Conservation (phyloP, 2,888 invertebrate genomes). For the Tetragonisca angustula region DNA sequence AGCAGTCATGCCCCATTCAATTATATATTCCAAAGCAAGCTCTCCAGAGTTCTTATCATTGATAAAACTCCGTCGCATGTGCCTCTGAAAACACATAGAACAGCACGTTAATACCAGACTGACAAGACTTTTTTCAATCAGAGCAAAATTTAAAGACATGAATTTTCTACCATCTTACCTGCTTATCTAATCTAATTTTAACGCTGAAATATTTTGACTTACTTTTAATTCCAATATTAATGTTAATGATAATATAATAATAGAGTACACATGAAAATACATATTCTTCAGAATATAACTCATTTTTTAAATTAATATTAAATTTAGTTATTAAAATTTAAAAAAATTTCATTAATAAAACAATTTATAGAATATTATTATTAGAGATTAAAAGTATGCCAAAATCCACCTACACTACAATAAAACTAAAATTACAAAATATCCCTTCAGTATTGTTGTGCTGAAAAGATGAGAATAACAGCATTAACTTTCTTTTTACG, state of each 20-base stretch:
- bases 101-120: constrained; percentile 84
- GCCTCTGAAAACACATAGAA: constrained; percentile 84
- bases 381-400: constrained; percentile 64
- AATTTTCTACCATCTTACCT: constrained; percentile 69
- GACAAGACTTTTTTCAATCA: constrained; percentile 79
- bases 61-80: constrained; percentile 84
- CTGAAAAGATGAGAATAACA: constrained; percentile 64
- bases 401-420: constrained; percentile 73
- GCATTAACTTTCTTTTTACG: constrained; percentile 47
- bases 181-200: constrained; percentile 43
- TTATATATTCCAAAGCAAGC: constrained; percentile 82
- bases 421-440: constrained; percentile 60
- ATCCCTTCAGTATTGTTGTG: constrained; percentile 49
- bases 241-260: not conserved
- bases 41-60: constrained; percentile 83
- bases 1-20: constrained; percentile 81
- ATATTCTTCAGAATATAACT: not conserved
- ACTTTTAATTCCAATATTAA: constrained; percentile 54
- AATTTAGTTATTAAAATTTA: not conserved
- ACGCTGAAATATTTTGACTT: constrained; percentile 76
- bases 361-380: constrained; percentile 1
- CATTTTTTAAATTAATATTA: not conserved
- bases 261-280: not conserved
- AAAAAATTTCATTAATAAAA: not conserved
- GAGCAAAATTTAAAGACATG: constrained; percentile 69